These are phyloP conservation scores for Rhorus exstirpatorius DNA, from an alignment of 2,888 invertebrate genomes.

Conservation along the genomic window DNA sequence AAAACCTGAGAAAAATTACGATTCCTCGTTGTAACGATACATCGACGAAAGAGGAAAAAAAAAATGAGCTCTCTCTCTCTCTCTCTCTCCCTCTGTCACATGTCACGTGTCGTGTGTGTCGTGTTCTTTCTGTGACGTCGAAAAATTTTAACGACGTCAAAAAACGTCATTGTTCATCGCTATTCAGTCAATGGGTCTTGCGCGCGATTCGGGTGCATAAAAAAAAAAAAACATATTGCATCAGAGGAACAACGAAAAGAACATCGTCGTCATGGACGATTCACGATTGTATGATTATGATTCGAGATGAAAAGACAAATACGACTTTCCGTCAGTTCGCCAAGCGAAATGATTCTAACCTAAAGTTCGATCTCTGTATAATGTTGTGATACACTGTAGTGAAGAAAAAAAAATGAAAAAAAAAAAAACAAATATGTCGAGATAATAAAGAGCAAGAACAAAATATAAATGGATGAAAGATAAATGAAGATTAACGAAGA, in stretches of 20 bases:
- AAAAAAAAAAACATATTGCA: conserved; percentile 30
- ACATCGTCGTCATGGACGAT: conserved; percentile 31
- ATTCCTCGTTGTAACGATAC: conserved; percentile 53
- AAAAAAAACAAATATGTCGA: conserved; percentile 52
- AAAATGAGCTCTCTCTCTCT: too few species aligned
- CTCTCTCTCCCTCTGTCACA: conserved; percentile 23
- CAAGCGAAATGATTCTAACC: conserved; percentile 77
- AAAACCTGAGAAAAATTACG: conserved; percentile 27
- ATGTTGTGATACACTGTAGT: conserved; percentile 82
- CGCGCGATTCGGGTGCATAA: conserved; percentile 27
- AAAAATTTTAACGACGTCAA: conserved; percentile 43
- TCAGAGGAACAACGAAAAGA: conserved; percentile 56
- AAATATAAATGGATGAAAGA: conserved; percentile 47
- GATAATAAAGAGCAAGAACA: conserved; percentile 59
- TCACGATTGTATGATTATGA: conserved; percentile 34
- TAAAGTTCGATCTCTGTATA: conserved; percentile 82
- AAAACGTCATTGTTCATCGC: conserved; percentile 35
- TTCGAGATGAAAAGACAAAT: conserved; percentile 61
- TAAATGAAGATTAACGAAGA: conserved; percentile 55
- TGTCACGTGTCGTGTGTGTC: conserved; percentile 37
- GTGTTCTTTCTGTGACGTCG: conserved; percentile 48
- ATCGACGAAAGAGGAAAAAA: conserved; percentile 15
- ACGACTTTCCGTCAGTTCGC: conserved; percentile 72
- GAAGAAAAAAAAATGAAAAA: conserved; percentile 69
- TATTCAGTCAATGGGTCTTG: conserved; percentile 46